Base-by-base conservation (phyloP, 2,888 invertebrate species). In the Drosophila flavopinicola region DNA sequence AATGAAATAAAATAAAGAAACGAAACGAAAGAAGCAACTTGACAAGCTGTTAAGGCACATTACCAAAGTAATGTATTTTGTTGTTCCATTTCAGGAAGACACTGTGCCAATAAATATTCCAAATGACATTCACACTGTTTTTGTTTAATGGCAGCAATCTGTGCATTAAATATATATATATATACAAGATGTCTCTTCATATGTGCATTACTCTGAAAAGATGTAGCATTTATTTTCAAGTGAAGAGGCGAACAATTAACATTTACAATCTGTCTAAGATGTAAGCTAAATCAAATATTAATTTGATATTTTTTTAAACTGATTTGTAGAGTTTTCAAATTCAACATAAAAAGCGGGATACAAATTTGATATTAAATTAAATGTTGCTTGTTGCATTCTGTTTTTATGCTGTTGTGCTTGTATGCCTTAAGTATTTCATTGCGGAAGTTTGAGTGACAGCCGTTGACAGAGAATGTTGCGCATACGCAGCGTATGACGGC, bases 41-140 rank as follows among this genome's bases (percentile, higher is more conserved):
- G 65, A 66, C 73, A 84, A 79, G 73, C 68, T 76, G 77, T 63
- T 58, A 57, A 56, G 45, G 39, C 66, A 78, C 79, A 78, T 83
- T 70, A 70, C 15, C 27, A 37, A 52, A 51, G 49, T 47, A 47
- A 54, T 72, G 45, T 41, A 37, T 30, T 37, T 42, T 33, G 15
- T 29, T 35, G 15, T n/a, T 41, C 15, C 37, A 45, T 57, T 37
- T 37, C 15, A 6, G 3, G n/a, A 20, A 38, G 29, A 45, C 24
- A 38, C n/a, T n/a, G n/a, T n/a, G n/a, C n/a, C n/a, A n/a, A n/a
- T n/a, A n/a, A n/a, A n/a, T n/a, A n/a, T n/a, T n/a, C n/a, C n/a
- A n/a, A n/a, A n/a, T n/a, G n/a, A n/a, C n/a, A n/a, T n/a, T n/a
- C n/a, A n/a, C n/a, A n/a, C n/a, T n/a, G n/a, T n/a, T n/a, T n/a